Percentiles rank a stretch among this genome's conserved stretches.
phyloP scores from a whole-genome alignment of 2,113 vertebrate genomes.

The Probosciger aterrimus region DNA sequence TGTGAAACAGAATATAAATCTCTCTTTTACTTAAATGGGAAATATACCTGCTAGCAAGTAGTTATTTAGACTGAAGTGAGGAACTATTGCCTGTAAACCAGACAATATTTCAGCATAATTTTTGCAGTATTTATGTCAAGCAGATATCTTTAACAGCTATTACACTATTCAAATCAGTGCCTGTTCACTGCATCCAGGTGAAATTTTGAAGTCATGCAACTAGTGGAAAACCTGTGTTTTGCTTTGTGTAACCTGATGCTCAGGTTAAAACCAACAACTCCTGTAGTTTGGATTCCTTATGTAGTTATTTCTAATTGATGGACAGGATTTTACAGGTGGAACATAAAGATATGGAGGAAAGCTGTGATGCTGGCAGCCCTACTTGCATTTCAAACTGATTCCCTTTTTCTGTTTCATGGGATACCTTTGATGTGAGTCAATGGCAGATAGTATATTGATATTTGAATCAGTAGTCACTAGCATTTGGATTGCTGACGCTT shows the following conservation, averaged over 20 bases:
- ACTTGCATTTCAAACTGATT: not conserved
- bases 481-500: not conserved
- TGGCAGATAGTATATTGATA: not conserved
- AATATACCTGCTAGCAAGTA: not conserved
- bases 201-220: rapidly evolving
- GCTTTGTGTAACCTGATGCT: not conserved
- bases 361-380: not conserved
- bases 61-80: not conserved
- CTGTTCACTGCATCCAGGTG: not conserved
- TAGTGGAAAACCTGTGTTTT: not conserved
- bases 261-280: not conserved
- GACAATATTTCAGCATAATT: not conserved
- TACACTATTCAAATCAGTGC: not conserved
- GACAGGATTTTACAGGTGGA: not conserved
- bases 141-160: not conserved
- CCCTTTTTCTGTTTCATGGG: not conserved
- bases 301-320: not conserved
- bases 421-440: not conserved
- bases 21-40: not conserved
- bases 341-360: not conserved
- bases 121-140: not conserved
- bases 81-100: rapidly evolving
- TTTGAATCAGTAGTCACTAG: not conserved
- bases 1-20: not conserved
- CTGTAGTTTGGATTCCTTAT: rapidly evolving